Base-by-base conservation (phyloP, 2,797 vertebrate species). In the Labeo calbasu region DNA sequence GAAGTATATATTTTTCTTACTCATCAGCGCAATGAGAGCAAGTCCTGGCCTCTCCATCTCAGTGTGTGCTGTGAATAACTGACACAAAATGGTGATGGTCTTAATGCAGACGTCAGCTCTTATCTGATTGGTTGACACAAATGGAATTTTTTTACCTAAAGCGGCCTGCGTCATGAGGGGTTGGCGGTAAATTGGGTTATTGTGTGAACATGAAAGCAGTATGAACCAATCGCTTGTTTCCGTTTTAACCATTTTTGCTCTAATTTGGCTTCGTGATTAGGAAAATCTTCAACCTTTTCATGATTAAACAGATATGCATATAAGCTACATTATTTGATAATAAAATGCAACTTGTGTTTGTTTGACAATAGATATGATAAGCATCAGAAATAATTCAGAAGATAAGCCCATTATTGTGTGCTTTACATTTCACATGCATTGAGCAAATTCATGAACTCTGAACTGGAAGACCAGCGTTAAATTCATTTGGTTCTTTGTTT, bases 11-110 rank as follows among this genome's bases (percentile, higher is more conserved):
- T 21, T 65, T 19, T 8, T 81, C 83, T 84, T 65, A 87, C 86
- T 72, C 2, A 50, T 21, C 10, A 82, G 15, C 0, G 7, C 3
- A 5, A 23, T 8, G 14, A 77, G 3, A 51, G 53, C 17, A 9
- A 25, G 11, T 80, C 63, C 43, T 69, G 66, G 21, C 65, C 7
- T 15, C 55, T 84, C 81, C 86, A 87, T 87, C 65, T 83, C 48
- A 15, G 40, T 21, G 36, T 40, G 70, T 66, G 59, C 43, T 57
- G 43, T 66, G 86, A 68, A 59, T 59, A 59, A 23, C 32, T 53
- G 65, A 46, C 6, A 40, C 40, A 36, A 36, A 36, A 36, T 9
- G 25, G 0, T 65, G 61, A 65, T 2, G 61, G 25, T 65, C 57
- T 59, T 59, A 59, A 57, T 9, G 19, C 10, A 9, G 5, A n/a